Percentiles rank a stretch among this genome's conserved stretches.
phyloP scores from a whole-genome alignment of 2,797 vertebrate genomes.

The Lagorchestes hirsutus region DNA sequence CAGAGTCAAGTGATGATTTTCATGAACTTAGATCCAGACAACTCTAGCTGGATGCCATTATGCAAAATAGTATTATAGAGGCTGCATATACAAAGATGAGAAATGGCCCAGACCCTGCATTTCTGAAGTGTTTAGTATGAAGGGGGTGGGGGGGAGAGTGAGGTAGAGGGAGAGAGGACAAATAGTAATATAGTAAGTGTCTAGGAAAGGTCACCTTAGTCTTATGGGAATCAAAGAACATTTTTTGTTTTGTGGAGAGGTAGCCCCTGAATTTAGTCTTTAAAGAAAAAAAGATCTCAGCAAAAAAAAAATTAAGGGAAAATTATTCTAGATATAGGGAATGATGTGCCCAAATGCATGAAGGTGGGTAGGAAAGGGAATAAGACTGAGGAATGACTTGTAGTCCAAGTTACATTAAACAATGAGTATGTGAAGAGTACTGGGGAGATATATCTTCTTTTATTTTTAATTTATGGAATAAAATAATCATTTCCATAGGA shows the following conservation, averaged over 20 bases:
- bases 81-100: no score
- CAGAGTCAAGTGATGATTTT: no score
- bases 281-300: neutral
- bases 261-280: neutral
- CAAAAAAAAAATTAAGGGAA: neutral
- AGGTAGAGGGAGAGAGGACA: neutral
- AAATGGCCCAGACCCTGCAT: no score
- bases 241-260: neutral
- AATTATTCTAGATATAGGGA: neutral
- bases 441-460: neutral
- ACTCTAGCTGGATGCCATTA: no score
- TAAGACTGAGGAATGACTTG: neutral
- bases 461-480: neutral
- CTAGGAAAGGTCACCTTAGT: no score
- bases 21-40: no score
- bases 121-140: no score
- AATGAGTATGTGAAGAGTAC: neutral
- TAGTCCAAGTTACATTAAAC: neutral
- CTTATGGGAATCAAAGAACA: neutral
- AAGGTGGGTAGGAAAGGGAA: neutral
- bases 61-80: no score
- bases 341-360: neutral
- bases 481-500: neutral
- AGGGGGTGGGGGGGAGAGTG: no score
- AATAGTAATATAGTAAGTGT: no score